Conservation (phyloP, 2,797 vertebrate species). For the Gambusia yucatana region DNA sequence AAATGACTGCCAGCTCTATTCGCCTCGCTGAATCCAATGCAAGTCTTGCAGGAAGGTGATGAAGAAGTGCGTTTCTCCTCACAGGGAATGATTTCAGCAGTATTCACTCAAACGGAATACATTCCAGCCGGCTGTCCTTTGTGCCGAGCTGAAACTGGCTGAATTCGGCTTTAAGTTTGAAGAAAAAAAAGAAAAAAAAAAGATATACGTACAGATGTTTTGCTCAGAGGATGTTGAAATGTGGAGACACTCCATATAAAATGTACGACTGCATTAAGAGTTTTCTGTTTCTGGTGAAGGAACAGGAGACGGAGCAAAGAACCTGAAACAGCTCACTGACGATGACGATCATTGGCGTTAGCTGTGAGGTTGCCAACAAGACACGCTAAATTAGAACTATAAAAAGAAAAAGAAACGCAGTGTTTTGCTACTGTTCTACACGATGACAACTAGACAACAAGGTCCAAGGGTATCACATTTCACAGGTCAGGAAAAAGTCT, state of each 20-base stretch:
- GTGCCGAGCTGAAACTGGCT: slow-evolving; percentile 11
- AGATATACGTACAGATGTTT: not conserved
- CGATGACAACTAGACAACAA: too few relatives aligned
- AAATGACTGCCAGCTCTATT: slow-evolving; percentile 31
- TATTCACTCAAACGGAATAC: slow-evolving; percentile 24
- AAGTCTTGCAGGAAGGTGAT: slow-evolving; percentile 27
- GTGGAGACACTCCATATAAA: not conserved
- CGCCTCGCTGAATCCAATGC: slow-evolving; percentile 21
- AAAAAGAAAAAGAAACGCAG: too few relatives aligned
- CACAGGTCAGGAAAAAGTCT: too few relatives aligned
- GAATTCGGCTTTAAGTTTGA: not conserved
- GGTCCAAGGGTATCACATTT: too few relatives aligned
- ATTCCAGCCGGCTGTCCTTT: slow-evolving; percentile 5
- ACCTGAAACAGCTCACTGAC: too few relatives aligned
- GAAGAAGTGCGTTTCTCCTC: slow-evolving; percentile 9
- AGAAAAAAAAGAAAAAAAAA: not conserved
- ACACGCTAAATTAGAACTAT: too few relatives aligned
- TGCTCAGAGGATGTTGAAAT: not conserved
- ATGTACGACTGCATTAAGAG: not conserved
- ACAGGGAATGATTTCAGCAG: not conserved
- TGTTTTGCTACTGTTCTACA: too few relatives aligned
- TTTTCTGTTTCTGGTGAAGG: too few relatives aligned
- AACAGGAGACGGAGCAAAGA: too few relatives aligned
- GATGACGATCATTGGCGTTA: too few relatives aligned
- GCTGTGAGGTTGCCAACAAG: too few relatives aligned